Base-by-base conservation (phyloP, 2,888 invertebrate genomes). In the Phragmatobia fuliginosa region DNA sequence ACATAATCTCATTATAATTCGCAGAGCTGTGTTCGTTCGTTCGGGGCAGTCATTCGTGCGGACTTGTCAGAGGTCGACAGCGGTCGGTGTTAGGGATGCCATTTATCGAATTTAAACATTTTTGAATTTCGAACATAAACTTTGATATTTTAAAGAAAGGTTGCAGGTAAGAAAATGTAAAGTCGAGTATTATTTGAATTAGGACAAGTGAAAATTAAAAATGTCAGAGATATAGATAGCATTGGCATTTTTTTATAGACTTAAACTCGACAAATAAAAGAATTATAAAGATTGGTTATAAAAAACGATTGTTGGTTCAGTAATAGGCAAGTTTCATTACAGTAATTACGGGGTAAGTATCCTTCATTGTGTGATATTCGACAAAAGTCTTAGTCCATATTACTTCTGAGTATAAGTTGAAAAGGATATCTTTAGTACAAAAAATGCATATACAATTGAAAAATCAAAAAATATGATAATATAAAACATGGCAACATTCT, bases 1-100 rank as follows among this genome's bases (percentile, higher is more conserved):
- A 68, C 81, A 75, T 75, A 63, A 68, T 70, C 80, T 80, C 76
- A 79, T 82, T 83, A 82, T 83, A 82, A 84, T 83, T 79, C 76
- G 80, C 78, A 77, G 80, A 80, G 76, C 66, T 56, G 52, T 65
- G 65, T 25, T 59, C 59, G 67, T 31, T 62, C 63, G 32, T 33
- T 58, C 56, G 62, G 62, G 63, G 36, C 79, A 78, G 83, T 83
- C 84, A 85, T 85, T 85, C 73, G 78, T 58, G 80, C 78, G 66
- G 68, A 25, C 62, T 45, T 32, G 56, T 65, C 56, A 56, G 65
- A 65, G 56, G 58, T 59, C 66, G 59, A 56, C 71, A 68, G 70
- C 56, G 61, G 71, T 58, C 70, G 63, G 28, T n/a, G 66, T n/a
- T 70, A 80, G 81, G 81, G 79, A 45, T 80, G 77, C 31, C 71